Conservation (phyloP, 1,140 invertebrate species). For the Pentalonia nigronervosa region DNA sequence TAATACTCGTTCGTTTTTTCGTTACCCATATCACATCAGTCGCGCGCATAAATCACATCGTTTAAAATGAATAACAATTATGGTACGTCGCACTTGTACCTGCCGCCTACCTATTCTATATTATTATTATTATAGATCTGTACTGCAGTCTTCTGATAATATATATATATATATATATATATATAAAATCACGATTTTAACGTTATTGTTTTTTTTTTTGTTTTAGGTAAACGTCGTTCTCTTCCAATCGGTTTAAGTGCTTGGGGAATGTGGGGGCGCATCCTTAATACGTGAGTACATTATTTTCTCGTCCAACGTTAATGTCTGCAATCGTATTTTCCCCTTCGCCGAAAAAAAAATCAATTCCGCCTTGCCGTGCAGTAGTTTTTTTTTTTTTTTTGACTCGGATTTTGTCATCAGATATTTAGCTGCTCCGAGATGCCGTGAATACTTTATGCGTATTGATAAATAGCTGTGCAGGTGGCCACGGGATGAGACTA, state of each 20-base stretch:
- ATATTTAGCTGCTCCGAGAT: background rate
- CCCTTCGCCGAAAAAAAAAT: background rate
- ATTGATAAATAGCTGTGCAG: background rate
- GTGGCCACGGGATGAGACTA: background rate
- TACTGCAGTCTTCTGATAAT: background rate
- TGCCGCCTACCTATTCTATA: no score
- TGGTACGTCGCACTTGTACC: background rate
- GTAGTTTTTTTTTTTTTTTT: background rate
- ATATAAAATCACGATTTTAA: background rate
- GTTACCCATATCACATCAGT: background rate
- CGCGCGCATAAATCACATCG: background rate
- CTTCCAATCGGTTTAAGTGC: conserved; percentile 49
- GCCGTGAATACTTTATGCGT: background rate
- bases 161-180: no score
- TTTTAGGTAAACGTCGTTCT: conserved; percentile 38
- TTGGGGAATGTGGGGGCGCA: background rate
- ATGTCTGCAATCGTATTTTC: conserved; percentile 9
- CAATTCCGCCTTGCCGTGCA: background rate
- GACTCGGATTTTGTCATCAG: background rate
- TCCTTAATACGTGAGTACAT: conserved; percentile 52
- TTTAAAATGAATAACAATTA: background rate
- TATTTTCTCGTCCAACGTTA: conserved; percentile 30
- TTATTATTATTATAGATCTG: background rate
- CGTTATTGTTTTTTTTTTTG: conserved; percentile 15
- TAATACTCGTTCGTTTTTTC: background rate